Evolutionary conservation across 1,140 invertebrate genomes (phyloP).

Genomic region (Ylistrum balloti): DNA sequence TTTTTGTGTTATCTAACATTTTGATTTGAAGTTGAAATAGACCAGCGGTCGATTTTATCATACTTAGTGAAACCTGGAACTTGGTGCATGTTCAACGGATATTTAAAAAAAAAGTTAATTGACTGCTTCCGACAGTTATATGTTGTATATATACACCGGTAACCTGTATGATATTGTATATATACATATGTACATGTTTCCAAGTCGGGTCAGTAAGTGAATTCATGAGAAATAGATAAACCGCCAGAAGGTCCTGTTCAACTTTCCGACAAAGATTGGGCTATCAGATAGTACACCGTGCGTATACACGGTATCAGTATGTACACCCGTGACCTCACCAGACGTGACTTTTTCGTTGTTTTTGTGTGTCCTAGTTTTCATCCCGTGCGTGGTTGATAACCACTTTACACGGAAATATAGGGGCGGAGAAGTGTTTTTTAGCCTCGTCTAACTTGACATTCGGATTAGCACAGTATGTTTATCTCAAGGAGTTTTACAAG

Average conservation of each 20-base stretch:
- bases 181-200: conserved; percentile 1
- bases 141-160: neutral
- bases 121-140: neutral
- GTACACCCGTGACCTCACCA: neutral
- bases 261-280: neutral
- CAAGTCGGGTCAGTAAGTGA: conserved; percentile 4
- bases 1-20: too few relatives aligned
- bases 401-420: neutral
- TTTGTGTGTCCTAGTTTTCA: conserved; percentile 38
- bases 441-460: neutral
- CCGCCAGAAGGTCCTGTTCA: neutral
- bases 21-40: too few relatives aligned
- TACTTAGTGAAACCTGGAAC: too few relatives aligned
- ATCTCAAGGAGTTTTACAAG: conserved; percentile 8
- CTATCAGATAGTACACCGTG: conserved; percentile 2
- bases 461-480: neutral
- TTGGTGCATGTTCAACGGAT: too few relatives aligned
- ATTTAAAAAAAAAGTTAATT: too few relatives aligned
- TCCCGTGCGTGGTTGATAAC: conserved; percentile 24
- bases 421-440: conserved; percentile 27
- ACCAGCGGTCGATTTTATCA: too few relatives aligned
- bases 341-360: neutral
- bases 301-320: neutral
- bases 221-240: conserved; percentile 12
- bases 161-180: conserved; percentile 18